phyloP scores from a whole-genome alignment of 2,888 invertebrate species.

The Exephanes ischioxanthus region DNA sequence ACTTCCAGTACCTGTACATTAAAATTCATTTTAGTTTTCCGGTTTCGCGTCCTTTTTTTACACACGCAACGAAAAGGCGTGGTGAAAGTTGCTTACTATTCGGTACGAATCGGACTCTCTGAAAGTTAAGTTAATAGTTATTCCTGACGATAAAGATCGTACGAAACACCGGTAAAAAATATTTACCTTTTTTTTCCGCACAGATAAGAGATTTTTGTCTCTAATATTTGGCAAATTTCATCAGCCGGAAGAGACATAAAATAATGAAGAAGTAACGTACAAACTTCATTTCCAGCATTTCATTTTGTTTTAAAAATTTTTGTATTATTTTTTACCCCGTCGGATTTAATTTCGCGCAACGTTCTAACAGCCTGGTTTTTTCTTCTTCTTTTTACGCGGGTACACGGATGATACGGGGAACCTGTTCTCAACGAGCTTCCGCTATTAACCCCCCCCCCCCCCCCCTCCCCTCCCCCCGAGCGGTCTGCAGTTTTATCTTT shows the following conservation, averaged over 20 bases:
- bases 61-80: no score
- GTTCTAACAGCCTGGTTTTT: not conserved
- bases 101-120: no score
- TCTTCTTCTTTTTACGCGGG: not conserved
- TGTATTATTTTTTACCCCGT: not conserved
- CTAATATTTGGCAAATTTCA: not conserved
- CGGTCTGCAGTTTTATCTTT: not conserved
- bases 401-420: not conserved
- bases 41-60: no score
- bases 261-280: not conserved
- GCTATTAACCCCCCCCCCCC: not conserved
- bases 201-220: not conserved
- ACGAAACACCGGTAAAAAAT: no score
- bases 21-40: no score
- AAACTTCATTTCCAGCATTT: not conserved
- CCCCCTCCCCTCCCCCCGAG: not conserved
- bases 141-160: no score
- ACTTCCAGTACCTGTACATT: no score
- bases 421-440: slow-evolving; percentile 4
- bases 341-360: slow-evolving; percentile 25
- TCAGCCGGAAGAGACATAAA: not conserved
- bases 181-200: not conserved
- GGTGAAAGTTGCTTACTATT: no score
- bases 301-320: not conserved
- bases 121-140: not conserved